Evolutionary conservation across 2,797 vertebrate species (phyloP).

Genomic region (Bradypus variegatus): DNA sequence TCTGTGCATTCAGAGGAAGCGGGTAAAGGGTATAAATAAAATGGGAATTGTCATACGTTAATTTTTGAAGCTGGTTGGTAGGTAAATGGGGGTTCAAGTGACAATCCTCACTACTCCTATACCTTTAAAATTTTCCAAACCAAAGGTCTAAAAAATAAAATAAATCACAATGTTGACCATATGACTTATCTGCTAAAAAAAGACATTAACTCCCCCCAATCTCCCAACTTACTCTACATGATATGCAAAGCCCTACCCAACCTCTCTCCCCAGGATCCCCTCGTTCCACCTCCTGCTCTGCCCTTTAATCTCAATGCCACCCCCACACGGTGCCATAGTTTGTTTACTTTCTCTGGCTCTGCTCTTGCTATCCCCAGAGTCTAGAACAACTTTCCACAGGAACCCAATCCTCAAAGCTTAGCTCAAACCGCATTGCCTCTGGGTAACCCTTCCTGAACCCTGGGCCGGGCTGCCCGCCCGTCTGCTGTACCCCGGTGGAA

Average conservation of each 20-base stretch:
- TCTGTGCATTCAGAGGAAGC: no score
- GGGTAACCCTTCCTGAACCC: not conserved
- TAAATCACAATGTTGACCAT: not conserved
- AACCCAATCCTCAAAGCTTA: no score
- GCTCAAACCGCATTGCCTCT: no score
- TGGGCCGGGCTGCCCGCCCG: not conserved
- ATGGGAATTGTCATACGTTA: accelerated
- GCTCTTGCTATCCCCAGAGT: not conserved
- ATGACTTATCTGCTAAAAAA: not conserved
- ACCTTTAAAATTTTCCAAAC: not conserved
- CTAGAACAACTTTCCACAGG: no score
- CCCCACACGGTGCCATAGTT: not conserved
- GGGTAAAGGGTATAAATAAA: not conserved
- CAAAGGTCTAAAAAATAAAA: not conserved
- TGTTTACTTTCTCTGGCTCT: not conserved
- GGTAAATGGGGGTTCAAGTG: not conserved
- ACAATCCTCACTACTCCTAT: no score
- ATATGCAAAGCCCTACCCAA: not conserved
- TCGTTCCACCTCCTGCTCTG: not conserved
- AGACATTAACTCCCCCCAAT: not conserved
- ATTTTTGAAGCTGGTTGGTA: not conserved
- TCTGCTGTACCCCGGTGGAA: no score
- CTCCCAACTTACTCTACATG: no score
- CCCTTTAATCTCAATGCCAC: no score
- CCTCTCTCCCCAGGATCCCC: not conserved